phyloP scores from a whole-genome alignment of 2,797 vertebrate genomes.

The Acridotheres tristis region DNA sequence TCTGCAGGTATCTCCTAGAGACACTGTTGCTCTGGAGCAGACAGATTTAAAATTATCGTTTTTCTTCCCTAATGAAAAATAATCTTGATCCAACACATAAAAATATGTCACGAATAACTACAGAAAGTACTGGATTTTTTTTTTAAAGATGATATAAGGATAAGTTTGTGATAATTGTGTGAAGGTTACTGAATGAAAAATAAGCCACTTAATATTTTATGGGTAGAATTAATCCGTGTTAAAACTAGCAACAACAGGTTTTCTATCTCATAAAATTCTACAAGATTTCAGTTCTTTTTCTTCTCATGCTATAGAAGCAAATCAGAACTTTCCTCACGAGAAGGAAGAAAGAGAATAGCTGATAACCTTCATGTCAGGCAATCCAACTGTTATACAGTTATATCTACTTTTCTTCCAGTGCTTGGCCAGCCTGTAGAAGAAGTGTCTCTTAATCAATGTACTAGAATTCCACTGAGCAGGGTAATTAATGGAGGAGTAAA shows the following conservation, averaged over 20 bases:
- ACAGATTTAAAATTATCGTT: constrained; percentile 20
- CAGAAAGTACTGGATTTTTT: neutral
- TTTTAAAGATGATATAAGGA: neutral
- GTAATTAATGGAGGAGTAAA: neutral
- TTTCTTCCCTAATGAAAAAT: constrained; percentile 10
- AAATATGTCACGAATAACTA: neutral
- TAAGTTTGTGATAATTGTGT: neutral
- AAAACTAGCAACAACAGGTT: neutral
- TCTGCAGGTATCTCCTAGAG: constrained; percentile 12
- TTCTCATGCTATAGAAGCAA: neutral
- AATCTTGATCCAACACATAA: constrained; percentile 9
- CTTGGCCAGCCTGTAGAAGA: neutral
- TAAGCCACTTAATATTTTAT: neutral
- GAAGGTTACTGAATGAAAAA: neutral
- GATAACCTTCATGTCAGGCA: neutral
- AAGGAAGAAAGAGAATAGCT: neutral
- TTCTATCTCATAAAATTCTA: neutral
- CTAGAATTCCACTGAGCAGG: neutral
- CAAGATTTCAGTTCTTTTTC: neutral
- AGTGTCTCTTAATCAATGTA: neutral
- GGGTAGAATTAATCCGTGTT: neutral
- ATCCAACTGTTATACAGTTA: neutral
- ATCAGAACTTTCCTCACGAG: neutral
- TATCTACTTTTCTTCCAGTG: neutral
- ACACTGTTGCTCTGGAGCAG: neutral